These are phyloP conservation scores for Byasa hedistus DNA, from an alignment of 2,888 invertebrate genomes.

Conservation along the genomic window DNA sequence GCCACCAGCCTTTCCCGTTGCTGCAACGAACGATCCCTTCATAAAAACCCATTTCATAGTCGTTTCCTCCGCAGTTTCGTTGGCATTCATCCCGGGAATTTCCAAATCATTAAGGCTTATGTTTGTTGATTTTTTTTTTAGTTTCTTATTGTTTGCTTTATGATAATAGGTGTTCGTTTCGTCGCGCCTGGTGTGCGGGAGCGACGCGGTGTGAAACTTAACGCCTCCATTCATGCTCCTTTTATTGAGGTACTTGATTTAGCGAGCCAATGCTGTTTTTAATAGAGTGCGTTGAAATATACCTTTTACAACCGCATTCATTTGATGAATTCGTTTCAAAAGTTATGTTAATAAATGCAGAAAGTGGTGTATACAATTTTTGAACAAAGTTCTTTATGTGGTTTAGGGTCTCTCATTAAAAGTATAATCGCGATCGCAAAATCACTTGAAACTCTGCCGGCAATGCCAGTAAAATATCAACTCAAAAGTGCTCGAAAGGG, in stretches of 20 bases:
- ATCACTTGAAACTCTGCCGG: conserved; percentile 58
- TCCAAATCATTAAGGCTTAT: conserved; percentile 74
- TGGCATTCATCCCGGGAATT: conserved; percentile 73
- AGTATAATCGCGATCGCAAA: conserved; percentile 62
- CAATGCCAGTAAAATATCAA: conserved; percentile 62
- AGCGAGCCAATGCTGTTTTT: conserved; percentile 70
- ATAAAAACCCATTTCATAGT: conserved; percentile 73
- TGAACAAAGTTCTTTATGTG: too few relatives aligned
- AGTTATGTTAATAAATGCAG: conserved; percentile 41
- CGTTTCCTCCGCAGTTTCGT: conserved; percentile 69
- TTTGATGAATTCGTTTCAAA: conserved; percentile 47
- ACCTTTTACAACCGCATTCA: conserved; percentile 51
- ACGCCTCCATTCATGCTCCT: conserved; percentile 74
- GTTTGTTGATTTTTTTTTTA: conserved; percentile 71
- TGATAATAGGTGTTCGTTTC: conserved; percentile 78
- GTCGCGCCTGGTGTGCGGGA: conserved; percentile 61
- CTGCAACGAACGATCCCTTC: conserved; percentile 56
- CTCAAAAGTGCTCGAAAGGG: conserved; percentile 63
- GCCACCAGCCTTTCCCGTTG: conserved; percentile 1
- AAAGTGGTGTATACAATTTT: conserved; percentile 10
- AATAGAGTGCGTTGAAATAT: conserved; percentile 58
- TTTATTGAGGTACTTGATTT: conserved; percentile 75
- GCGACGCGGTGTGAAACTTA: conserved; percentile 76
- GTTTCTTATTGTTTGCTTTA: conserved; percentile 74
- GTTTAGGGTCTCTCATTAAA: conserved; percentile 73